Evolutionary conservation across 2,797 vertebrate genomes (phyloP).

Genomic region (Emydoidea blandingii): DNA sequence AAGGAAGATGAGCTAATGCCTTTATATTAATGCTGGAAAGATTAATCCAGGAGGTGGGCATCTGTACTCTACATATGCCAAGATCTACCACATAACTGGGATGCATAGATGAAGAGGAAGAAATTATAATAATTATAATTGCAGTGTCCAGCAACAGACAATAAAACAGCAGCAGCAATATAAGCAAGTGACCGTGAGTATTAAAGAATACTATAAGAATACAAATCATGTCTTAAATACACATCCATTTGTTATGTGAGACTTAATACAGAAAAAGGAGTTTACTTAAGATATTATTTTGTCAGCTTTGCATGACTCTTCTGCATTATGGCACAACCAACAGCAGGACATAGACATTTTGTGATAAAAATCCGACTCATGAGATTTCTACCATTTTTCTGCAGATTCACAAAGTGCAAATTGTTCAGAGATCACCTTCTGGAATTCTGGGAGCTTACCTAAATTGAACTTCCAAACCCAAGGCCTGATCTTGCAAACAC

Average conservation of each 20-base stretch:
- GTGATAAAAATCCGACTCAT: neutral
- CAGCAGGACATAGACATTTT: accelerated
- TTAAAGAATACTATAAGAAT: neutral
- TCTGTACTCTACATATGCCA: neutral
- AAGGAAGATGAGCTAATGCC: neutral
- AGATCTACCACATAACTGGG: neutral
- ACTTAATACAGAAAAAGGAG: neutral
- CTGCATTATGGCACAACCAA: accelerated
- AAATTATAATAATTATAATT: neutral
- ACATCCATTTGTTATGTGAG: neutral
- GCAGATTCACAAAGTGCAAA: accelerated
- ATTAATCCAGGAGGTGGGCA: neutral
- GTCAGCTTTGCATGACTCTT: neutral
- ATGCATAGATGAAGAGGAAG: neutral
- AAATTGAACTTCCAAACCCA: neutral
- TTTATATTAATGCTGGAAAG: neutral
- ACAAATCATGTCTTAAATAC: neutral
- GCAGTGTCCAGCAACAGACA: neutral
- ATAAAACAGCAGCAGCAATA: neutral
- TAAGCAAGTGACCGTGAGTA: neutral
- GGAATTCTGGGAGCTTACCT: neutral
- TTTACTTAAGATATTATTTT: neutral
- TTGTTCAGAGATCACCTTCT: neutral
- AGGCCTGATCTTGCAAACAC: neutral
- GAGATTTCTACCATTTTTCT: neutral